Evolutionary conservation across 2,888 invertebrate species (phyloP).

Genomic region (Pammene aurita): DNA sequence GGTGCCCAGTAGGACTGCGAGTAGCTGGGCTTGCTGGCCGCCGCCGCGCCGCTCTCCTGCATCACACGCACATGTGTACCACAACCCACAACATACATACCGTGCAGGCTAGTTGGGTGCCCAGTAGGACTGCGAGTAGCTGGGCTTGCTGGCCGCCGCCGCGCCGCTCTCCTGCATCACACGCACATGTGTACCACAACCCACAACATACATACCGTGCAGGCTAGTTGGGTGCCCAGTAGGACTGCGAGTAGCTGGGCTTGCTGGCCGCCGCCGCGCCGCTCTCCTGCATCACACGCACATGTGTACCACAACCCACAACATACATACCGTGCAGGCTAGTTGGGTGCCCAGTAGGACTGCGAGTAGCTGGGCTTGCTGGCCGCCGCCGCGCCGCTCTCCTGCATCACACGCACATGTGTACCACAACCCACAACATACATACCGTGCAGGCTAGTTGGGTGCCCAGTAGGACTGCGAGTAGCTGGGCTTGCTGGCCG

Average conservation of each 20-base stretch:
- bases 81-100: background rate
- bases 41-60: conserved; percentile 83
- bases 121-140: conserved; percentile 86
- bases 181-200: conserved; percentile 11
- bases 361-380: conserved; percentile 85
- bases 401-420: conserved; percentile 66
- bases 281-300: conserved; percentile 79
- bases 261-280: conserved; percentile 82
- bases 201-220: conserved; percentile 7
- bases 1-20: conserved; percentile 86
- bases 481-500: conserved; percentile 85
- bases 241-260: conserved; percentile 85
- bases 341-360: conserved; percentile 86
- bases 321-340: conserved; percentile 50
- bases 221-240: conserved; percentile 85
- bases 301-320: background rate
- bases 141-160: conserved; percentile 84
- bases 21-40: conserved; percentile 85
- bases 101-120: conserved; percentile 80
- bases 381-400: conserved; percentile 81
- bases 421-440: background rate
- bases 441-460: conserved; percentile 68
- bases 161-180: conserved; percentile 82
- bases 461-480: conserved; percentile 86
- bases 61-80: conserved; percentile 23